Percentiles rank a stretch among this genome's conserved stretches.
phyloP scores from a whole-genome alignment of 2,113 vertebrate species.

The Poeciliopsis prolifica region DNA sequence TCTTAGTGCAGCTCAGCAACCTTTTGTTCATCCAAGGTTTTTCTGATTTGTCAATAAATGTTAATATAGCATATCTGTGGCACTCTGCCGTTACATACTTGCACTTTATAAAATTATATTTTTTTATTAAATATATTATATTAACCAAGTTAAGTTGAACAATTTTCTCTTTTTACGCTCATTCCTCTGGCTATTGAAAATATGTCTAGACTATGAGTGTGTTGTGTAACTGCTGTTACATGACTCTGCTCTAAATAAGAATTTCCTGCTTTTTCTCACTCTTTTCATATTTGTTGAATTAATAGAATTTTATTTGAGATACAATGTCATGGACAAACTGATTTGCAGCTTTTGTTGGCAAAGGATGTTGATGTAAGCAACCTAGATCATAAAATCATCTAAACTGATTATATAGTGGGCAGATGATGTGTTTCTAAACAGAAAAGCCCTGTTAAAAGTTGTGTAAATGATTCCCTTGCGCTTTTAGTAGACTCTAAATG shows the following conservation, averaged over 20 bases:
- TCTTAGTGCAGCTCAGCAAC: too few species aligned
- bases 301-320: neutral
- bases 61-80: neutral
- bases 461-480: constrained; percentile 1
- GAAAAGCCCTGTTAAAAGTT: neutral
- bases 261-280: neutral
- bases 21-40: too few species aligned
- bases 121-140: neutral
- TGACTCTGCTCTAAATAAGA: neutral
- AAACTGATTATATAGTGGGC: constrained; percentile 9
- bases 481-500: constrained; percentile 32
- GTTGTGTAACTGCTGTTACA: neutral
- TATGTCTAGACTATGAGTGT: neutral
- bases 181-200: neutral
- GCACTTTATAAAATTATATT: neutral
- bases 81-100: neutral
- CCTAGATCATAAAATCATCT: constrained; percentile 3
- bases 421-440: neutral
- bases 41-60: neutral
- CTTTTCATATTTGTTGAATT: neutral
- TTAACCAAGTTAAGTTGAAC: neutral
- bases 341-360: too few species aligned
- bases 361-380: neutral
- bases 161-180: neutral
- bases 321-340: neutral